Conservation (phyloP, 2,797 vertebrate genomes). For the Falco rusticolus region DNA sequence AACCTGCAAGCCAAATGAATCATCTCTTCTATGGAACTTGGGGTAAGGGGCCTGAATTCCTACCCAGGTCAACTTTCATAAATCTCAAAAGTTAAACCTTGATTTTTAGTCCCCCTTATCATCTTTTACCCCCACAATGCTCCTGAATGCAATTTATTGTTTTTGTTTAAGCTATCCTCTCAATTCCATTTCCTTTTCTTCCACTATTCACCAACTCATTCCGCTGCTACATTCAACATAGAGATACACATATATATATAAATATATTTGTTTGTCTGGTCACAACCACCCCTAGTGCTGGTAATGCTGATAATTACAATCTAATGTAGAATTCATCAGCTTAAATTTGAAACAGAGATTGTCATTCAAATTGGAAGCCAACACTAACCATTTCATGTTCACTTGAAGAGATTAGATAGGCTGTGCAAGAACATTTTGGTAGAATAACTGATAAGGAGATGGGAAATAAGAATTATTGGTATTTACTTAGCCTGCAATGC, state of each 20-base stretch:
- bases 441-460: slow-evolving; percentile 64
- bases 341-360: slow-evolving; percentile 55
- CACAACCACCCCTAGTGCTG: not conserved
- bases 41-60: not conserved
- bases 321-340: slow-evolving; percentile 36
- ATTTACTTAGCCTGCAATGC: slow-evolving; percentile 59
- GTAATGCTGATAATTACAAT: slow-evolving; percentile 56
- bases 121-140: not conserved
- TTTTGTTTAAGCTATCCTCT: not conserved
- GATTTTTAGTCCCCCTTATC: not conserved
- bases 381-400: slow-evolving; percentile 52
- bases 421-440: slow-evolving; percentile 48
- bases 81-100: not conserved
- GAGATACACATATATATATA: not conserved
- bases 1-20: not conserved
- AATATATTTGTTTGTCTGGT: not conserved
- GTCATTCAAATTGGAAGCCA: slow-evolving; percentile 59
- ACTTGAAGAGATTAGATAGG: slow-evolving; percentile 63
- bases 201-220: not conserved
- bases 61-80: not conserved
- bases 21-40: not conserved
- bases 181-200: not conserved
- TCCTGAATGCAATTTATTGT: not conserved
- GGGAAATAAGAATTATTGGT: slow-evolving; percentile 69
- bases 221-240: not conserved